Percentiles rank a stretch among this genome's conserved stretches.
phyloP scores from a whole-genome alignment of 2,888 invertebrate genomes.

The Aproaerema taeniolella region DNA sequence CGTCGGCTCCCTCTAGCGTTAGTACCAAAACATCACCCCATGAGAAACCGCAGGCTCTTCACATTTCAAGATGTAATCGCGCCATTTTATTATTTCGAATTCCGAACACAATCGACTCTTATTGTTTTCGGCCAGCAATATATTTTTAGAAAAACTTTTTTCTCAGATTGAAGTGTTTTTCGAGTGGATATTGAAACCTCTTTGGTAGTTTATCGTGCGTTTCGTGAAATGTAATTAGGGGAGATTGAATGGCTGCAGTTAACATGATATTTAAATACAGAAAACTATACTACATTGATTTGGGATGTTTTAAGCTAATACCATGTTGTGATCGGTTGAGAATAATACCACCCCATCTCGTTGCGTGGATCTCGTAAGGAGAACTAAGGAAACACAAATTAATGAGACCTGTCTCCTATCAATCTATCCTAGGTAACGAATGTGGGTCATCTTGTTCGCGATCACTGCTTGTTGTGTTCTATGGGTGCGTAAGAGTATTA shows the following conservation, averaged over 20 bases:
- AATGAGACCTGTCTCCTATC: too few species aligned
- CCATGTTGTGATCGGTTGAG: too few species aligned
- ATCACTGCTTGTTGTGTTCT: too few species aligned
- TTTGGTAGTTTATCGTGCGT: slow-evolving; percentile 35
- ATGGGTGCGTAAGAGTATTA: too few species aligned
- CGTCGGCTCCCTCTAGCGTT: slow-evolving; percentile 65
- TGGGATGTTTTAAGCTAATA: too few species aligned
- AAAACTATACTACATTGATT: too few species aligned
- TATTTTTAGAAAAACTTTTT: slow-evolving; percentile 41
- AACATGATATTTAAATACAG: too few species aligned
- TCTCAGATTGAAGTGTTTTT: slow-evolving; percentile 51
- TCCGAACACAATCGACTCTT: slow-evolving; percentile 35
- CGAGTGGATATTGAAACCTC: slow-evolving; percentile 64
- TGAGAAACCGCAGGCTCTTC: slow-evolving; percentile 65
- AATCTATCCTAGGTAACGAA: too few species aligned
- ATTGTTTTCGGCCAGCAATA: slow-evolving; percentile 41
- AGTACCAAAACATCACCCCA: slow-evolving; percentile 72
- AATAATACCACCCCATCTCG: too few species aligned
- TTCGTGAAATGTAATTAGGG: slow-evolving; percentile 40
- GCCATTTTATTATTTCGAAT: slow-evolving; percentile 63
- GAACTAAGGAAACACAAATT: too few species aligned
- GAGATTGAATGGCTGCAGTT: slow-evolving; percentile 11
- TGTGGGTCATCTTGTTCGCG: too few species aligned
- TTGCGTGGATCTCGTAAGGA: too few species aligned
- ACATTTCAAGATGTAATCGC: slow-evolving; percentile 72